Conservation (phyloP, 2,888 invertebrate species). For the Drosophila fungiperda region DNA sequence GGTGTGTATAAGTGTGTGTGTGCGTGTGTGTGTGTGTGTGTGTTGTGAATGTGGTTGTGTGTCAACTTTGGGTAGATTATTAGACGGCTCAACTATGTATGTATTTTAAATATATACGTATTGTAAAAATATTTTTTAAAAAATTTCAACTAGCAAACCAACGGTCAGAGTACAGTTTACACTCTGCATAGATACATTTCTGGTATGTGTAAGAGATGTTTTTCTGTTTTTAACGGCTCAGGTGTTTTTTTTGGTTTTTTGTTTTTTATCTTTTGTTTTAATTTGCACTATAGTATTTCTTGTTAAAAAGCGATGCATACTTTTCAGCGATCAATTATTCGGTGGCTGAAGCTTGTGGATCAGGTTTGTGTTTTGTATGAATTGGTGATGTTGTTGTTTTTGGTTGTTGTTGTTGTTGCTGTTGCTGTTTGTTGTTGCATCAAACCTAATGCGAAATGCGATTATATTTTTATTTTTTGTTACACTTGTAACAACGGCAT, state of each 20-base stretch:
- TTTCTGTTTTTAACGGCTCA: conserved; percentile 44
- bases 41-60: conserved; percentile 54
- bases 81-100: conserved; percentile 69
- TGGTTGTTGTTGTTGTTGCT: conserved; percentile 22
- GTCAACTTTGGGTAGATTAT: conserved; percentile 76
- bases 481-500: conserved; percentile 20
- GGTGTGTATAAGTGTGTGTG: conserved; percentile 17
- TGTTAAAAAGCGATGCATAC: conserved; percentile 44
- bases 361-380: conserved; percentile 35
- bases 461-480: conserved; percentile 16
- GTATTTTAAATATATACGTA: conserved; percentile 53
- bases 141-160: conserved; percentile 76
- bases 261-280: conserved; percentile 61
- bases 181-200: conserved; percentile 54
- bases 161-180: conserved; percentile 79
- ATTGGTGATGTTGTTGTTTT: conserved; percentile 24
- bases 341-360: conserved; percentile 28
- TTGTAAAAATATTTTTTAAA: conserved; percentile 68
- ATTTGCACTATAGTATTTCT: conserved; percentile 71
- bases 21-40: conserved; percentile 32
- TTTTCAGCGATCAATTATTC: conserved; percentile 28
- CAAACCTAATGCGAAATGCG: conserved; percentile 49
- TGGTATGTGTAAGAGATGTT: conserved; percentile 28
- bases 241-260: conserved; percentile 43
- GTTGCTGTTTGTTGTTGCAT: conserved; percentile 27